phyloP scores from a whole-genome alignment of 2,888 invertebrate genomes.

The Carpatolechia fugitivella region DNA sequence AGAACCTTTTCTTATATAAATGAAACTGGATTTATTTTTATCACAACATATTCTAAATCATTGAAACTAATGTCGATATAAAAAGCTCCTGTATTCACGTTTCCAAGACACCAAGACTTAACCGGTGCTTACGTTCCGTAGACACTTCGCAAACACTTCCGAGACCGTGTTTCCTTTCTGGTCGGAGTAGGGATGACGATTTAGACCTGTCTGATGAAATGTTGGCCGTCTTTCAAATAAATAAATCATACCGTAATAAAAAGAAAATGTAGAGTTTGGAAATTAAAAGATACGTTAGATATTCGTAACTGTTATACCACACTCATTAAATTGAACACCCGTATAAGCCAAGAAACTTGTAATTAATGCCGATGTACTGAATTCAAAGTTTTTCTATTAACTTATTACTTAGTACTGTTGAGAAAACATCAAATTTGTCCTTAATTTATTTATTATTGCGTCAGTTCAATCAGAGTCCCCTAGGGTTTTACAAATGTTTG shows the following conservation, averaged over 20 bases:
- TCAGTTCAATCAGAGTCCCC: neutral
- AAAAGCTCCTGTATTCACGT: neutral
- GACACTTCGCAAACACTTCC: neutral
- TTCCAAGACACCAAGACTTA: neutral
- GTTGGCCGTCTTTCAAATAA: too few relatives aligned
- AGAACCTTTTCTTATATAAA: neutral
- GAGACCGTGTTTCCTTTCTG: neutral
- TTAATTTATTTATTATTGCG: neutral
- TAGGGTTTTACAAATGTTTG: neutral
- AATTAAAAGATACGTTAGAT: too few relatives aligned
- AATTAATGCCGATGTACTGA: too few relatives aligned
- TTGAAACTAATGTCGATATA: too few relatives aligned
- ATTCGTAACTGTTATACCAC: too few relatives aligned
- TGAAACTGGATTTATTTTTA: neutral
- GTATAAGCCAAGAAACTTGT: too few relatives aligned
- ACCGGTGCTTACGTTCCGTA: conserved; percentile 1
- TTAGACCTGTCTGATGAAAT: neutral
- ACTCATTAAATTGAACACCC: too few relatives aligned
- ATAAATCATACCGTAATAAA: too few relatives aligned
- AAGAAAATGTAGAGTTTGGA: too few relatives aligned
- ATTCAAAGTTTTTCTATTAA: too few relatives aligned
- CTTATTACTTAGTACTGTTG: too few relatives aligned
- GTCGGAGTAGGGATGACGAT: neutral
- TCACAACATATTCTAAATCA: too few relatives aligned
- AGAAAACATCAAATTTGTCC: neutral